These are phyloP conservation scores for Volucella zonaria DNA, from an alignment of 2,888 invertebrate species.

Conservation along the genomic window DNA sequence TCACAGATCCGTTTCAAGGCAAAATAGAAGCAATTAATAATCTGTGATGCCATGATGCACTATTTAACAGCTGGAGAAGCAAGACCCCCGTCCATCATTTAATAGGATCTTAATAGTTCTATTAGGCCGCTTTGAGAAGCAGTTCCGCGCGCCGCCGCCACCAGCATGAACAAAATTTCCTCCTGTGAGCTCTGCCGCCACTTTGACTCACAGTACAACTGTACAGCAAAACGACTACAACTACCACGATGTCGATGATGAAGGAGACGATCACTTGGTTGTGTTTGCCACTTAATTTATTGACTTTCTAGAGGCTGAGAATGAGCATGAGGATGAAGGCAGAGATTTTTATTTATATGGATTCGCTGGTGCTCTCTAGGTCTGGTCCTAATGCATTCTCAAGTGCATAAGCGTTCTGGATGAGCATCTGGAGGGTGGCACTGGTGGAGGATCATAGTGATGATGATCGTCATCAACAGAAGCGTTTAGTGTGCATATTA, in stretches of 20 bases:
- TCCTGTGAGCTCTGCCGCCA: slow-evolving; percentile 48
- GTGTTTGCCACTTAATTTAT: slow-evolving; percentile 73
- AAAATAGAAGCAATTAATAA: slow-evolving; percentile 75
- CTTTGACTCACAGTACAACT: slow-evolving; percentile 60
- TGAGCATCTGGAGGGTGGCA: slow-evolving; percentile 58
- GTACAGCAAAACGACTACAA: slow-evolving; percentile 16
- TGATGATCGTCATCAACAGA: slow-evolving; percentile 70
- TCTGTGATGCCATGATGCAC: slow-evolving; percentile 73
- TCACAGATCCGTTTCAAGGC: slow-evolving; percentile 51
- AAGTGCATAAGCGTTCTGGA: slow-evolving; percentile 51
- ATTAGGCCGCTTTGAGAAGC: slow-evolving; percentile 56
- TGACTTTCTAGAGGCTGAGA: slow-evolving; percentile 68
- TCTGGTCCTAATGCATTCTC: slow-evolving; percentile 73
- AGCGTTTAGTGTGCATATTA: slow-evolving; percentile 72
- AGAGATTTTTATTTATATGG: slow-evolving; percentile 73
- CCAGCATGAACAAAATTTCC: slow-evolving; percentile 8
- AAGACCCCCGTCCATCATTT: slow-evolving; percentile 52
- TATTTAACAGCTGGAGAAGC: slow-evolving; percentile 73
- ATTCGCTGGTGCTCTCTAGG: slow-evolving; percentile 68
- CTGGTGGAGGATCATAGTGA: slow-evolving; percentile 49
- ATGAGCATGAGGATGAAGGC: no score
- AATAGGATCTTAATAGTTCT: slow-evolving; percentile 74
- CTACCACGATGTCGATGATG: slow-evolving; percentile 40
- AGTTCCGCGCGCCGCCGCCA: neutral
- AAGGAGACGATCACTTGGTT: slow-evolving; percentile 66